Evolutionary conservation across 1,140 invertebrate genomes (phyloP).

Genomic region (Trachymyrmex cornetzi): DNA sequence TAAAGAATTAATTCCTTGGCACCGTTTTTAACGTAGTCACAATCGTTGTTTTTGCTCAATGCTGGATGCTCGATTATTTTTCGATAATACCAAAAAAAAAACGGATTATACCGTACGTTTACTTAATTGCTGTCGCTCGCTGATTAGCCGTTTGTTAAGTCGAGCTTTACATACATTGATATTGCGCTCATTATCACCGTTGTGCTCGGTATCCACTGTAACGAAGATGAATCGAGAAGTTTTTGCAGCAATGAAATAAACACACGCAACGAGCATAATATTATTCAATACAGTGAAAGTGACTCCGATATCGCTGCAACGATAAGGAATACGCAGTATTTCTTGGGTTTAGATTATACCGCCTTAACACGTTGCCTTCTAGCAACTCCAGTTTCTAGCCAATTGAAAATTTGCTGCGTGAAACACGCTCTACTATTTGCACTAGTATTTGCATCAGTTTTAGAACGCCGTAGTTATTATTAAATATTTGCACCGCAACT

Average conservation of each 20-base stretch:
- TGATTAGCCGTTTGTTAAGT: conserved; percentile 30
- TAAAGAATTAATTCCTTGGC: background rate
- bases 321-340: background rate
- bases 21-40: too few relatives aligned
- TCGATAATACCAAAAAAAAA: conserved; percentile 21
- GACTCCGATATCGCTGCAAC: background rate
- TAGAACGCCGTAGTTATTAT: background rate
- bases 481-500: background rate
- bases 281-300: conserved; percentile 22
- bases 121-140: conserved; percentile 23
- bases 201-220: background rate
- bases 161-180: conserved; percentile 24
- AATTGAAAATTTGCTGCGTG: background rate
- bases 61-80: conserved; percentile 4
- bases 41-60: background rate
- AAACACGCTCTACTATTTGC: background rate
- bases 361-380: background rate
- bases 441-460: background rate
- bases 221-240: background rate
- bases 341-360: background rate
- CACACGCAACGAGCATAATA: background rate
- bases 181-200: conserved; percentile 23
- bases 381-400: background rate
- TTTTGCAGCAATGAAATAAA: conserved; percentile 23
- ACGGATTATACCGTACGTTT: conserved; percentile 13